Conservation (phyloP, 2,113 vertebrate genomes). For the Hippoglossus stenolepis region DNA sequence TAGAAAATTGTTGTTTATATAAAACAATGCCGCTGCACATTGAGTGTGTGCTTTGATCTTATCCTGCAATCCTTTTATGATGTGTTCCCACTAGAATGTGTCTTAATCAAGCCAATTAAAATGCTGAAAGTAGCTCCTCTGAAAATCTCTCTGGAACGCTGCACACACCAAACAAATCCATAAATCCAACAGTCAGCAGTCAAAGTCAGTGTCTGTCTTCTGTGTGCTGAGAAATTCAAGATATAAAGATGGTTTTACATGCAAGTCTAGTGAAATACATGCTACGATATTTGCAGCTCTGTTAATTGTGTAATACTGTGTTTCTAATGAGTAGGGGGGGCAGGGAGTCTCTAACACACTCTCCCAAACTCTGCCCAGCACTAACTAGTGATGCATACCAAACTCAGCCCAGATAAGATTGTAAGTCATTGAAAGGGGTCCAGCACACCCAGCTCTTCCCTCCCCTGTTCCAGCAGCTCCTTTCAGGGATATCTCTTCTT, state of each 20-base stretch:
- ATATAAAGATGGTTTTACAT: conserved; percentile 12
- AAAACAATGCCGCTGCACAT: conserved; percentile 8
- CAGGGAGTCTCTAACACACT: conserved; percentile 23
- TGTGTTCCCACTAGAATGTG: conserved; percentile 36
- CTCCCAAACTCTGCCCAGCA: conserved; percentile 67
- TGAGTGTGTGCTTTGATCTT: conserved; percentile 21
- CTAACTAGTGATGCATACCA: conserved; percentile 74
- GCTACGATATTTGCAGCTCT: background rate
- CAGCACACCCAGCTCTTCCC: conserved; percentile 65
- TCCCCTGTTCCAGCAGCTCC: conserved; percentile 68
- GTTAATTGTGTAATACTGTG: conserved; percentile 42
- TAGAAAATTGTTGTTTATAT: conserved; percentile 12
- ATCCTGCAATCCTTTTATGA: conserved; percentile 33
- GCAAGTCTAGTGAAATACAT: background rate
- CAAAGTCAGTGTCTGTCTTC: background rate
- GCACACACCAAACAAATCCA: conserved; percentile 44
- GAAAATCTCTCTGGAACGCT: conserved; percentile 40
- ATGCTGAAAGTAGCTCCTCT: conserved; percentile 36
- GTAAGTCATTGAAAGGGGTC: conserved; percentile 70
- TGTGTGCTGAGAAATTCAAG: conserved; percentile 16
- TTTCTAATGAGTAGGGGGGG: conserved; percentile 29
- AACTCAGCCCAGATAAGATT: conserved; percentile 78
- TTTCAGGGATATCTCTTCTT: conserved; percentile 77
- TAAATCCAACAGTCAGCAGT: conserved; percentile 24
- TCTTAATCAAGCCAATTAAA: conserved; percentile 57